A percentile compares a stretch with the other conserved stretches of the same genome.
Conservation (phyloP, 30 jellyfish, hydroid and myxozoan species). For the Morbakka virulenta region DNA sequence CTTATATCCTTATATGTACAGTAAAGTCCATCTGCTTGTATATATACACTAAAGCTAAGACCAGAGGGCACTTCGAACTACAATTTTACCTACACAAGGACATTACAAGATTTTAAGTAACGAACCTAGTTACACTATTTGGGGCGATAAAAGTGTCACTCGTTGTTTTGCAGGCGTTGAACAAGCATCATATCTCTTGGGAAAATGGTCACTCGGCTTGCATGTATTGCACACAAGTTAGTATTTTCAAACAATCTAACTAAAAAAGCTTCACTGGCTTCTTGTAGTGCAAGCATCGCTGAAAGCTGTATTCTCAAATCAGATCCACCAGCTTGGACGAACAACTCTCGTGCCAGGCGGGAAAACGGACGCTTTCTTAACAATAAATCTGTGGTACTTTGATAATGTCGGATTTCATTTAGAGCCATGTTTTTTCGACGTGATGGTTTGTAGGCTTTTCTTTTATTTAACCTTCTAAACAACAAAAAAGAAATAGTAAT, state of each 20-base stretch:
- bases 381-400: constrained; percentile 25
- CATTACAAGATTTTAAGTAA: no score
- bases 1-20: no score
- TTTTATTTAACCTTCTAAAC: no score
- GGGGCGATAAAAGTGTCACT: no score
- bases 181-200: constrained; percentile 53
- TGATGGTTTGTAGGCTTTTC: no score
- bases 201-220: constrained; percentile 56
- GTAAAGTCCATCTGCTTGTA: no score
- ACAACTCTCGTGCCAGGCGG: constrained; percentile 35
- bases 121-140: no score
- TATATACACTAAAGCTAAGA: no score
- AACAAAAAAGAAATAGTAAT: no score
- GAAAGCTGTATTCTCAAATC: constrained; percentile 16
- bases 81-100: no score
- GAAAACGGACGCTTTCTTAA: constrained; percentile 31
- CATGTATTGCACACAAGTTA: constrained; percentile 46
- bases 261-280: constrained; percentile 49
- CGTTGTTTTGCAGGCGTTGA: constrained; percentile 11
- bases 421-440: no score
- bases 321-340: background rate
- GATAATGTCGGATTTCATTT: constrained; percentile 42
- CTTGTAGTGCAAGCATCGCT: constrained; percentile 58
- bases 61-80: no score
- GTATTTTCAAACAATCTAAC: constrained; percentile 48